Evolutionary conservation across 2,113 vertebrate species (phyloP).

Genomic region (human): GRCh38 chr21:29789501-29790000

Average conservation of each 20-base stretch:
- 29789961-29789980: neutral
- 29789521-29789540: neutral
- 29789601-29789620: neutral
- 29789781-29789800: neutral
- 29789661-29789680: neutral
- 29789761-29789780: neutral
- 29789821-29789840: neutral
- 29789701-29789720: neutral
- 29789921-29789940: neutral
- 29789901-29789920: neutral
- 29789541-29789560: neutral
- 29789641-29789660: neutral
- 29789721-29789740: neutral
- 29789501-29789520: rapidly evolving
- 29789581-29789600: neutral
- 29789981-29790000: neutral
- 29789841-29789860: neutral
- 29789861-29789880: neutral
- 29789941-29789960: neutral
- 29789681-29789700: neutral
- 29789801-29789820: neutral
- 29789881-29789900: neutral
- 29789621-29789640: neutral
- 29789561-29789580: neutral
- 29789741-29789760: neutral